These are phyloP conservation scores for Synergus umbraculus DNA, from an alignment of 2,888 invertebrate species.

Conservation along the genomic window DNA sequence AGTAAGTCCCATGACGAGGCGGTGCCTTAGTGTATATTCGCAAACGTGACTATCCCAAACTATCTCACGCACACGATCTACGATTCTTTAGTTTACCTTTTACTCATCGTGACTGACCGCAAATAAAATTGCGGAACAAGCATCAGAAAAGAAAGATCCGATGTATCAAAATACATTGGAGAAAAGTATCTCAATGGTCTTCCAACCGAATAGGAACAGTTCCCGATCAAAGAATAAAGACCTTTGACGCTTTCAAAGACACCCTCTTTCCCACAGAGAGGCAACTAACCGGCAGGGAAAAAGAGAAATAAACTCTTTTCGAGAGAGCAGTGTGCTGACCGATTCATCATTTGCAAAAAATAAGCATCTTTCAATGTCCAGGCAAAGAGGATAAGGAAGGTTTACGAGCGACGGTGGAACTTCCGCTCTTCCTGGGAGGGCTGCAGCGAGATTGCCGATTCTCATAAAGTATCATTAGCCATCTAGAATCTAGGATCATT, in stretches of 20 bases:
- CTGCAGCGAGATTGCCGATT: conserved; percentile 49
- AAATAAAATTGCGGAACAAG: background rate
- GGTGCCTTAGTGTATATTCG: conserved; percentile 51
- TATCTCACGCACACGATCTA: conserved; percentile 66
- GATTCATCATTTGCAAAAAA: conserved; percentile 3
- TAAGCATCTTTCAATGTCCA: background rate
- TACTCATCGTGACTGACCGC: conserved; percentile 24
- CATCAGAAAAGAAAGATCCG: background rate
- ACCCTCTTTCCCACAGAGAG: background rate
- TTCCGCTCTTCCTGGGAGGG: conserved; percentile 66
- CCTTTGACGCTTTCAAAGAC: too few species aligned
- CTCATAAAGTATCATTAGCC: conserved; percentile 47
- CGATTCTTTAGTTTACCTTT: conserved; percentile 54
- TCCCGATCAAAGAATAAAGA: too few species aligned
- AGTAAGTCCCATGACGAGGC: conserved; percentile 59
- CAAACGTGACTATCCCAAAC: conserved; percentile 63
- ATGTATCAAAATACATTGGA: background rate
- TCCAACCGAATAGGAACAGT: too few species aligned
- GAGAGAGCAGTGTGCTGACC: conserved; percentile 35
- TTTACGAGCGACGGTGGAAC: conserved; percentile 42
- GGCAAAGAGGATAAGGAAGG: conserved; percentile 24
- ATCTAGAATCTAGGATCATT: conserved; percentile 24
- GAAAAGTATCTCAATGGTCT: too few species aligned
- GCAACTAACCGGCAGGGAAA: background rate
- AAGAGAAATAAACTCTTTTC: background rate